Base-by-base conservation (phyloP, 1,140 invertebrate genomes). In the Pygmarrhopalites habei region DNA sequence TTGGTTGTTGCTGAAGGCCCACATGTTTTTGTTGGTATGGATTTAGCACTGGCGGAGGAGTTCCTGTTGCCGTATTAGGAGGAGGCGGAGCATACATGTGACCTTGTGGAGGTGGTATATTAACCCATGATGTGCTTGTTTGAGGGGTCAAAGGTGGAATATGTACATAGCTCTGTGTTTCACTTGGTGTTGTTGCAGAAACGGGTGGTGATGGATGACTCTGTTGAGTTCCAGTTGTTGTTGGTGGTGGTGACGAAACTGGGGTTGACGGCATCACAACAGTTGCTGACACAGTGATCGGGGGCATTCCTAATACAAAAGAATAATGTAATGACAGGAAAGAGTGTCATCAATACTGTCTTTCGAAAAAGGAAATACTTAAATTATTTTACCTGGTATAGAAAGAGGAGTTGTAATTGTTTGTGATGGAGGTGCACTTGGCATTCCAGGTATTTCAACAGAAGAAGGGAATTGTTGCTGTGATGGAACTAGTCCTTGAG, bases 261-360 rank as follows among this genome's bases (percentile, higher is more conserved):
- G 66, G 35, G 5, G 59, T 63, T 19, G 59, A 58, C 15, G 66
- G 66, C 55, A 65, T 60, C 21, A 67, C 56, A 61, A 88, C 72
- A 32, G 84, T 84, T 21, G 86, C 84, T 73, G 84, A 87, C 1
- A 88, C 86, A n/a, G 86, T 89, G 62, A 89, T 86, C 4, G 86
- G 85, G 23, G 87, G 87, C 85, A 89, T 87, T n/a, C n/a, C n/a
- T n/a, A n/a, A n/a, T n/a, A n/a, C n/a, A n/a, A n/a, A n/a, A n/a
- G n/a, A n/a, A n/a, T n/a, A n/a, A n/a, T n/a, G n/a, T n/a, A n/a
- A n/a, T n/a, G n/a, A n/a, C n/a, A n/a, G n/a, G n/a, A n/a, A n/a
- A n/a, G n/a, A n/a, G n/a, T n/a, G n/a, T n/a, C n/a, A n/a, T n/a
- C n/a, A n/a, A n/a, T n/a, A n/a, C n/a, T n/a, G n/a, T n/a, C n/a